Base-by-base conservation (phyloP, 2,797 vertebrate genomes). In the Platyrinchus mystaceus region DNA sequence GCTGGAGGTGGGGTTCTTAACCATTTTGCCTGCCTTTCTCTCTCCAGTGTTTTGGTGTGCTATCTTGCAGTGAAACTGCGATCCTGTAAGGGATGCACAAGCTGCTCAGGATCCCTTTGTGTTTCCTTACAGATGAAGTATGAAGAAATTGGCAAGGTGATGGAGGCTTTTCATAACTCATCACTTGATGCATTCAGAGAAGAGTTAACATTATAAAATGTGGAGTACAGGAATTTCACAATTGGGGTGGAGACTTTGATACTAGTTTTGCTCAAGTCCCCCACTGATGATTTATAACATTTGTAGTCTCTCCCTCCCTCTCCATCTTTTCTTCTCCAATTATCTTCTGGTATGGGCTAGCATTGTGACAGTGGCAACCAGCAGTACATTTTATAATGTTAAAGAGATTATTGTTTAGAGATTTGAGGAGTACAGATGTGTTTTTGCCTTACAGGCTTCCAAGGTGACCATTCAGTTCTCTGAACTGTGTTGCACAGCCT, bases 321-420 rank as follows among this genome's bases (percentile, higher is more conserved):
- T 94, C 82, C 67, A 0, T 92, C 79, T 86, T 93, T 43, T 49
- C 26, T 64, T 93, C 73, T 66, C 58, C 28, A 43, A 71, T 92
- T 76, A 89, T 86, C 66, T 95, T 75, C 68, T 19, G 21, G 26
- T 83, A 44, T 80, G 80, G 41, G 70, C 84, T 93, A 80, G 41
- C 87, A 53, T 83, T 2, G 8, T 73, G 32, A 86, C 52, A 53
- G 19, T 43, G 49, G 52, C 83, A 96, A 95, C 46, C 69, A 91
- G 87, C 76, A 82, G 49, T 90, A 84, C 24, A 2, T 87, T 95
- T 95, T 85, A 60, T 60, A 83, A 85, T 87, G 74, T 91, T 83
- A 53, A 68, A 96, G 77, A 94, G 76, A 88, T 93, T 93, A 63
- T 88, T 95, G 71, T 76, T 78, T 82, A 86, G 71, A 88, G 79